A percentile compares a stretch with the other conserved stretches of the same genome.
Conservation (phyloP, 2,113 vertebrate genomes). For the Phylloscopus trochiloides region DNA sequence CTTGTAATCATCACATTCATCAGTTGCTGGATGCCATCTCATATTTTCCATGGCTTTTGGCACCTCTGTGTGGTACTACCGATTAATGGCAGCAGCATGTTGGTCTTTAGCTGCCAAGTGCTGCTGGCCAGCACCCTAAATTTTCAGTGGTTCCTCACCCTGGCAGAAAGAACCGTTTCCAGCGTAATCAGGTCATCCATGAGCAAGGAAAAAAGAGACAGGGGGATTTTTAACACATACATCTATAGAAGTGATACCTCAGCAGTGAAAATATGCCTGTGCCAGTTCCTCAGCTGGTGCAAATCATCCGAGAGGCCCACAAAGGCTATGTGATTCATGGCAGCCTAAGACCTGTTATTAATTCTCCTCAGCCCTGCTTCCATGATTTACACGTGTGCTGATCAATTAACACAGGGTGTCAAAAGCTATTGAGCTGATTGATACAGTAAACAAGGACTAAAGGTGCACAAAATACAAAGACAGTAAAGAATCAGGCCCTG, state of each 20-base stretch:
- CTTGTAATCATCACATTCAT: constrained; percentile 20
- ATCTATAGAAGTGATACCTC: not conserved
- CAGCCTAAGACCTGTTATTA: not conserved
- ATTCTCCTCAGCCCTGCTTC: not conserved
- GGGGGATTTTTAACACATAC: not conserved
- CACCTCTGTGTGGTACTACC: not conserved
- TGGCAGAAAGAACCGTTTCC: constrained; percentile 48
- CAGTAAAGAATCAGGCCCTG: not conserved
- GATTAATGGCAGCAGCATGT: constrained; percentile 6
- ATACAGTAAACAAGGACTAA: not conserved
- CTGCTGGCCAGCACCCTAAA: constrained; percentile 42
- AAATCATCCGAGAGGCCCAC: not conserved
- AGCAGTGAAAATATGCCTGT: not conserved
- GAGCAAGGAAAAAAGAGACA: not conserved
- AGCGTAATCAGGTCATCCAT: not conserved
- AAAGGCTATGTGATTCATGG: not conserved
- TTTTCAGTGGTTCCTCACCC: constrained; percentile 31
- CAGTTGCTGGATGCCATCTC: constrained; percentile 7
- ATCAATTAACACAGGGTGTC: not conserved
- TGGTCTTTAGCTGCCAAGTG: constrained; percentile 44
- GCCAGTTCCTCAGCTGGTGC: not conserved
- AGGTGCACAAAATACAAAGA: not conserved
- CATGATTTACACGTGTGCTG: not conserved
- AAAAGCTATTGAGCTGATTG: not conserved
- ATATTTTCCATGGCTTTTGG: constrained; percentile 31